Base-by-base conservation (phyloP, 2,113 vertebrate species). In the Lasiurus borealis region DNA sequence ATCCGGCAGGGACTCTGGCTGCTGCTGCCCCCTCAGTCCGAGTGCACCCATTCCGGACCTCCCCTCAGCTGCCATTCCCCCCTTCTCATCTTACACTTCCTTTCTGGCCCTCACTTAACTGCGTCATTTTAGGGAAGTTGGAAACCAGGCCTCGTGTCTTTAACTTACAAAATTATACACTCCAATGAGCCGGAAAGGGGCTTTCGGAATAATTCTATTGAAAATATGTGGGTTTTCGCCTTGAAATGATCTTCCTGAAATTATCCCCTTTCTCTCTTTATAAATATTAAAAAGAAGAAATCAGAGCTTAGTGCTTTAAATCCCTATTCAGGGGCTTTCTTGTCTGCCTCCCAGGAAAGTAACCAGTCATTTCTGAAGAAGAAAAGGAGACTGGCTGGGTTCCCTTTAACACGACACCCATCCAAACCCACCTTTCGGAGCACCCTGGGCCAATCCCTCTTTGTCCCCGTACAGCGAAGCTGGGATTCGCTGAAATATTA, bases 211-310 rank as follows among this genome's bases (percentile, higher is more conserved):
- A 97, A 97, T 97, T 97, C 97, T 97, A 97, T 97, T 95, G 96
- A 97, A 97, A 97, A 97, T 97, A 97, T 94, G 97, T 96, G 95
- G 97, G 97, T 97, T 97, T 97, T 97, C 36, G 96, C 97, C 96
- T 96, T 97, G 97, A 96, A 97, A 97, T 97, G 96, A 97, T 97
- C 95, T 96, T 97, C 96, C 95, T 95, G 97, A 97, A 97, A 97
- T 97, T 97, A 96, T 97, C 95, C 96, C 95, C 87, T 97, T 97
- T 96, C 94, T 97, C 92, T 97, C 96, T 97, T 97, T 96, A 97
- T 97, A 97, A 97, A 97, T 97, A 97, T 97, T 97, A 97, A 97
- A 97, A 95, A 94, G 97, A 97, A 96, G 90, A 90, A 95, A 97
- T 97, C 92, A 71, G 95, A 97, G 96, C 97, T 97, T 95, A 96